Conservation (phyloP, 1,140 invertebrate species). For the Drosophila sp. region DNA sequence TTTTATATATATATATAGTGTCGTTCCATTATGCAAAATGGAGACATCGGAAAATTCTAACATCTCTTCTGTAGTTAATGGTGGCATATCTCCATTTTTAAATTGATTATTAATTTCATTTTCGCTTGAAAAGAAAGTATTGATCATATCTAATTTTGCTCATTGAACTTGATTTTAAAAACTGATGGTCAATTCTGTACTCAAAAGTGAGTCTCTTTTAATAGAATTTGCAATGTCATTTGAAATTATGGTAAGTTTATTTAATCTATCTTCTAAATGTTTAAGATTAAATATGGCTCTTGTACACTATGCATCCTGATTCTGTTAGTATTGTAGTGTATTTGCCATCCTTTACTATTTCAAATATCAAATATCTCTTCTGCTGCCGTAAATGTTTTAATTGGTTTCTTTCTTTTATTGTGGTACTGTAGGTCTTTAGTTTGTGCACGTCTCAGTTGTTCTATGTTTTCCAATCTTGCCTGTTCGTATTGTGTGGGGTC, state of each 20-base stretch:
- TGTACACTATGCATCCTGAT: neutral
- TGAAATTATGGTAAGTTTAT: constrained; percentile 1
- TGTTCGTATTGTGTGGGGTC: constrained; percentile 38
- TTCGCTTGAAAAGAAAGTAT: neutral
- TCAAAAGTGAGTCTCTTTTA: neutral
- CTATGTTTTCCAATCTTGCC: constrained; percentile 26
- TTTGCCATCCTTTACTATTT: constrained; percentile 19
- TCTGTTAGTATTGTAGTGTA: constrained; percentile 4
- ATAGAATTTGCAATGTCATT: neutral
- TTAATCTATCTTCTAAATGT: neutral
- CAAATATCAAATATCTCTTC: constrained; percentile 35
- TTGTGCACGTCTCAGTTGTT: constrained; percentile 27
- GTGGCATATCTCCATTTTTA: neutral
- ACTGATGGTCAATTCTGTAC: neutral
- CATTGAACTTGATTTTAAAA: constrained; percentile 10
- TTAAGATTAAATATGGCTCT: constrained; percentile 7
- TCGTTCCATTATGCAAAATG: constrained; percentile 1
- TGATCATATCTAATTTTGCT: neutral
- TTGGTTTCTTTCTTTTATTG: constrained; percentile 21
- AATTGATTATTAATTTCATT: constrained; percentile 1
- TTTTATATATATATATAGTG: too few species aligned
- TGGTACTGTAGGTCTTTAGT: constrained; percentile 3
- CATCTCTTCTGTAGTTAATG: constrained; percentile 1
- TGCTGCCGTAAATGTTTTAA: constrained; percentile 21
- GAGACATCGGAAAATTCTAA: neutral